Base-by-base conservation (phyloP, 1,140 invertebrate genomes). In the Proctacanthus coquilletti region DNA sequence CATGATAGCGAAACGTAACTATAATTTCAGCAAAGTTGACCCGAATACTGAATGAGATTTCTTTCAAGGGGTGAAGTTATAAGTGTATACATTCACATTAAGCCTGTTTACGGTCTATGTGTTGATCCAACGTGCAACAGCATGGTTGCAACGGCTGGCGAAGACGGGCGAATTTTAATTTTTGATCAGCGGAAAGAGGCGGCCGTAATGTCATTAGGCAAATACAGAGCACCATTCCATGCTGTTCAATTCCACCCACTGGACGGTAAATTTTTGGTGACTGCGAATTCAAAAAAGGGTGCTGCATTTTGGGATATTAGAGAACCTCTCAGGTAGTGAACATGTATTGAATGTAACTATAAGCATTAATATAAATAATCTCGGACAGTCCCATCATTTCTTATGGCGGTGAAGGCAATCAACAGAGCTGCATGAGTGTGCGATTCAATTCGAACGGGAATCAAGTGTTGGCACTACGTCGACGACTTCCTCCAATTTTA, bases 361-460 rank as follows among this genome's bases (percentile, higher is more conserved):
- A n/a, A n/a, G n/a, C n/a, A n/a, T n/a, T n/a, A n/a, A n/a, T n/a
- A n/a, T n/a, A 34, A 18, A 19, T 34, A 5, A 18, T 21, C 30
- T 33, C 31, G 15, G 56, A n/a, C 45, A 82, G 77, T 27, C 67
- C 74, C 18, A 53, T 79, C 11, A 59, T 77, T 19, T 69, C 74
- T 48, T 92, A 88, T 55, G 77, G 80, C 32, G 69, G 72, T 18
- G 70, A 71, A 44, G 62, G 61, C 11, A 72, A 75, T 25, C 61
- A 71, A 5, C 75, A 84, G 48, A 85, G 83, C 58, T 85, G 85
- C 46, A 96, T 94, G 82, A 89, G 84, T 56, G 88, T 88, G 1
- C 70, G 84, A 30, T 92, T 92, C 52, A 88, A 88, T 57, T 64
- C 68, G n/a, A 63, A 62, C 14, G 91, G 91, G 2, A 77, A 71